Evolutionary conservation across 2,797 vertebrate genomes (phyloP).

Genomic region (Acridotheres tristis): DNA sequence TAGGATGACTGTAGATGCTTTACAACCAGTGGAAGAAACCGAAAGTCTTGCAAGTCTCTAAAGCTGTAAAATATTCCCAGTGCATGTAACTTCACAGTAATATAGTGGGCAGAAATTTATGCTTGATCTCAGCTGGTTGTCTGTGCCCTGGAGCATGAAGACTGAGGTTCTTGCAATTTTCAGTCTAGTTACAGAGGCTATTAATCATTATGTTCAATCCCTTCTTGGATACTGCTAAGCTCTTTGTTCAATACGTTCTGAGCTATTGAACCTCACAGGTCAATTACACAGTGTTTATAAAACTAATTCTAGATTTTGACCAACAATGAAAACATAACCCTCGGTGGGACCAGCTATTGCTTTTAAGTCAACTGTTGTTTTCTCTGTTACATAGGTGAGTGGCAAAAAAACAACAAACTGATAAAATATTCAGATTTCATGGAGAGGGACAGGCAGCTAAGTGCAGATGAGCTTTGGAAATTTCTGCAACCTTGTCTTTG

Average conservation of each 20-base stretch:
- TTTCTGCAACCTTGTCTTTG: neutral
- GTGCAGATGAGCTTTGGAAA: neutral
- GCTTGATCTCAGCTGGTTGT: conserved; percentile 37
- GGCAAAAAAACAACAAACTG: neutral
- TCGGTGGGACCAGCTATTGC: neutral
- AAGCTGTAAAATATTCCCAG: neutral
- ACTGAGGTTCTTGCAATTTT: conserved; percentile 46
- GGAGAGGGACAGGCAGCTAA: neutral
- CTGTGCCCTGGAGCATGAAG: conserved; percentile 50
- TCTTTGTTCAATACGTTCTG: conserved; percentile 55
- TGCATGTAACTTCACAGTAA: neutral
- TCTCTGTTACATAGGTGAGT: neutral
- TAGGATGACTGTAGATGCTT: neutral
- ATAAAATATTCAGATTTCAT: neutral
- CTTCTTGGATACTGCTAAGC: conserved; percentile 33
- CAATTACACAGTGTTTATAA: conserved; percentile 59
- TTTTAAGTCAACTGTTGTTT: conserved; percentile 40
- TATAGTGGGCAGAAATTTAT: conserved; percentile 19
- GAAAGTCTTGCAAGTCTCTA: neutral
- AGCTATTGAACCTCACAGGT: conserved; percentile 55
- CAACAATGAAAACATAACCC: conserved; percentile 20
- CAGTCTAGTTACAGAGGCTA: conserved; percentile 14
- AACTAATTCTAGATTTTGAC: conserved; percentile 52
- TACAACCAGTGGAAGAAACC: neutral
- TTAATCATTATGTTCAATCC: conserved; percentile 56